phyloP scores from a whole-genome alignment of 1,140 invertebrate species.

The Cyphomyrmex costatus region DNA sequence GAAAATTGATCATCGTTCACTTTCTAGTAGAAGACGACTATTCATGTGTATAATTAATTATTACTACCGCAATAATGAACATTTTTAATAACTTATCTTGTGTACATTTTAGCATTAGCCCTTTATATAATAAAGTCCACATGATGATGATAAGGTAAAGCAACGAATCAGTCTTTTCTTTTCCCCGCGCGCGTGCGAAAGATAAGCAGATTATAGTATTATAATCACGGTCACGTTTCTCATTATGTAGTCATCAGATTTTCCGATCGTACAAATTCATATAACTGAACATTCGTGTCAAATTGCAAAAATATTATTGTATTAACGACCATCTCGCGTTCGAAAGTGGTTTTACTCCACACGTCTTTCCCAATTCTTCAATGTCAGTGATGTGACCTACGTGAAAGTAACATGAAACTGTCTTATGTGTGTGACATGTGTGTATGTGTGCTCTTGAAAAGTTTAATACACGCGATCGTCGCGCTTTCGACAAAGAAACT shows the following conservation, averaged over 20 bases:
- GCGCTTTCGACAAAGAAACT: neutral
- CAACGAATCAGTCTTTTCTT: constrained; percentile 18
- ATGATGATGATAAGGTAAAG: constrained; percentile 80
- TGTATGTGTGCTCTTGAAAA: neutral
- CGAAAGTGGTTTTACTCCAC: neutral
- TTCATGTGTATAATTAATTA: constrained; percentile 85
- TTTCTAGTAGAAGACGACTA: constrained; percentile 79
- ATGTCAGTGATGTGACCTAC: neutral
- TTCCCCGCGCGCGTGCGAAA: neutral
- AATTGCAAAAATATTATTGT: constrained; percentile 26
- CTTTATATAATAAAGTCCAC: constrained; percentile 86
- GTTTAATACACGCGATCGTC: neutral
- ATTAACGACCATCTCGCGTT: neutral
- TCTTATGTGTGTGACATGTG: neutral
- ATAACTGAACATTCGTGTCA: constrained; percentile 19
- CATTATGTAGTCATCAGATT: constrained; percentile 30
- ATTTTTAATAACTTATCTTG: constrained; percentile 86
- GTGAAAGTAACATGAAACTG: constrained; percentile 25
- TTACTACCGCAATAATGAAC: constrained; percentile 84
- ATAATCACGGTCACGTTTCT: neutral
- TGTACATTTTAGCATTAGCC: constrained; percentile 86
- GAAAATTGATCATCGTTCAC: constrained; percentile 77
- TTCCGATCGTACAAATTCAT: neutral
- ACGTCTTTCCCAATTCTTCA: constrained; percentile 26
- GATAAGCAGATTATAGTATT: constrained; percentile 23